These are phyloP conservation scores for Lucinisca nassula DNA, from an alignment of 2,888 invertebrate genomes.

Conservation along the genomic window DNA sequence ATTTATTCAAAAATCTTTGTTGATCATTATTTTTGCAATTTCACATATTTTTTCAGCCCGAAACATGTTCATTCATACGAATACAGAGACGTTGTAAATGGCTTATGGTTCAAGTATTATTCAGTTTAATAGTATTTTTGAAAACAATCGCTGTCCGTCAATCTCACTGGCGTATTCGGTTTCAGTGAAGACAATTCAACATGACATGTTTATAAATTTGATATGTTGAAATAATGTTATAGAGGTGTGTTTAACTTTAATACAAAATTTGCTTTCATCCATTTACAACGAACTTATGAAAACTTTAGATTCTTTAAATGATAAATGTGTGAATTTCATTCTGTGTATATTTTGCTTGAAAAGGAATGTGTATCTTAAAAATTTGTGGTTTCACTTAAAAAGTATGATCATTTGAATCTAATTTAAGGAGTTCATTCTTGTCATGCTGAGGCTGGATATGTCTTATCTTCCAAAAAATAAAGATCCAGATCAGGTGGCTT, in stretches of 20 bases:
- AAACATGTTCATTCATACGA: slow-evolving; percentile 7
- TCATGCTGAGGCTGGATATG: too few relatives aligned
- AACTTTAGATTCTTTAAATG: background rate
- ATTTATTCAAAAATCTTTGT: background rate
- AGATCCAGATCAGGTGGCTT: too few relatives aligned
- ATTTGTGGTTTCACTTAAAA: background rate
- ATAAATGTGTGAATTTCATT: background rate
- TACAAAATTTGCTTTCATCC: background rate
- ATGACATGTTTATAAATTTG: slow-evolving; percentile 5
- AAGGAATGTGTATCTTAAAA: background rate
- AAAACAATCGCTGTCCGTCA: background rate
- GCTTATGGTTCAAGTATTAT: background rate
- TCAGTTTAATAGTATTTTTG: background rate
- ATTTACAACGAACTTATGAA: background rate
- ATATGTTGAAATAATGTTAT: background rate
- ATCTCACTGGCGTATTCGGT: background rate
- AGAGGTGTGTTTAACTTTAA: slow-evolving; percentile 6
- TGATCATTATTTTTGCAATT: background rate
- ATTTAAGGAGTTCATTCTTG: too few relatives aligned
- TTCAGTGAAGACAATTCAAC: background rate
- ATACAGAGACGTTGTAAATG: background rate
- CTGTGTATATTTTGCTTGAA: background rate
- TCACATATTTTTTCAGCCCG: background rate
- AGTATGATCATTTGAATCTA: too few relatives aligned
- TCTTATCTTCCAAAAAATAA: too few relatives aligned